Conservation (phyloP, 2,113 vertebrate genomes). For the Ploceus nigricollis region DNA sequence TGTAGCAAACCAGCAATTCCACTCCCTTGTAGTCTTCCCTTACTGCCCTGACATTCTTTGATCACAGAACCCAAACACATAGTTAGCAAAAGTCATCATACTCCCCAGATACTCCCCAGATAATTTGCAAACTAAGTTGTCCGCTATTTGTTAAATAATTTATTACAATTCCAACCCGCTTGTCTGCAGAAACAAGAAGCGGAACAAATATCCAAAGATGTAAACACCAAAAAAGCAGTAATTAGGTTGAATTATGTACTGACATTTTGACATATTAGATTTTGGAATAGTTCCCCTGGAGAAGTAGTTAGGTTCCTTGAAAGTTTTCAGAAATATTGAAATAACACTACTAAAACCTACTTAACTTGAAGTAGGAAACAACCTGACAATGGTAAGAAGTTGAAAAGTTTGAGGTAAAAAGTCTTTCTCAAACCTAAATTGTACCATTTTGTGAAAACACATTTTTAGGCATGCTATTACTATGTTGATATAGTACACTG, state of each 20-base stretch:
- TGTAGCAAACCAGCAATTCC: background rate
- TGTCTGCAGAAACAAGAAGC: background rate
- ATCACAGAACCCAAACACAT: background rate
- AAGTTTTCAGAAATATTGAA: background rate
- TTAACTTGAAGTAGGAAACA: background rate
- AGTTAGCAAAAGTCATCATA: background rate
- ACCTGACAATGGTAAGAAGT: background rate
- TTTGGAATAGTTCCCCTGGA: background rate
- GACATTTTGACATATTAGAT: background rate
- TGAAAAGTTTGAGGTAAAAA: background rate
- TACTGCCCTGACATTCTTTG: fast-evolving
- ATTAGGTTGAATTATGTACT: background rate
- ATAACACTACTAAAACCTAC: background rate
- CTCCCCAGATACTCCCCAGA: background rate
- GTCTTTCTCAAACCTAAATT: background rate
- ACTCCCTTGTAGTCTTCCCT: background rate
- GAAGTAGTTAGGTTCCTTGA: background rate
- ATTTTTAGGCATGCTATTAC: background rate
- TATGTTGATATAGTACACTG: background rate
- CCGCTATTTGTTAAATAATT: background rate
- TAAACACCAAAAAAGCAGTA: conserved; percentile 8
- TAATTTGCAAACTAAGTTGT: background rate
- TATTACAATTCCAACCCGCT: background rate
- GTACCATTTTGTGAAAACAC: background rate
- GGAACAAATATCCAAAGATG: background rate